phyloP scores from a whole-genome alignment of 2,113 vertebrate species.

The Brachyhypopomus gauderio region DNA sequence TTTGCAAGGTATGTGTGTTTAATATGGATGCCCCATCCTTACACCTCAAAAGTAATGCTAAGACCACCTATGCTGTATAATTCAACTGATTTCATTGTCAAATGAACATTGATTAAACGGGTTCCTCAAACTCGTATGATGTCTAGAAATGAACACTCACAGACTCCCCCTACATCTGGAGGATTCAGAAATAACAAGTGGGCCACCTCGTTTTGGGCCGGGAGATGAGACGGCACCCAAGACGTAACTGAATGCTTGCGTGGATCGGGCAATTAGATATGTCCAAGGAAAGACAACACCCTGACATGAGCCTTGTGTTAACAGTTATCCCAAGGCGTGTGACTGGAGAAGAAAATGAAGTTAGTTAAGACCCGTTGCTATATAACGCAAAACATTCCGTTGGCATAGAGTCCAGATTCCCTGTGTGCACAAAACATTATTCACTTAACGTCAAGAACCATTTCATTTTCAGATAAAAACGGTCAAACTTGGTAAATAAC shows the following conservation, averaged over 20 bases:
- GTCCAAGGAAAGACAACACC: constrained; percentile 62
- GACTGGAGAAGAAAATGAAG: constrained; percentile 50
- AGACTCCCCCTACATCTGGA: too few species aligned
- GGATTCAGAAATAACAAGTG: not conserved
- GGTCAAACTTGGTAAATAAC: not conserved
- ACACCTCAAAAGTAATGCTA: not conserved
- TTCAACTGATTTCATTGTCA: not conserved
- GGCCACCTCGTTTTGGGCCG: not conserved
- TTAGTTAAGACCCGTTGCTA: constrained; percentile 49
- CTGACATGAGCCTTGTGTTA: constrained; percentile 60
- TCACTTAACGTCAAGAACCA: not conserved
- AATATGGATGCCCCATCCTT: too few species aligned
- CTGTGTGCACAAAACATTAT: not conserved
- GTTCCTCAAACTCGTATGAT: not conserved
- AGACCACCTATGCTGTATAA: not conserved
- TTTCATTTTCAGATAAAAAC: not conserved
- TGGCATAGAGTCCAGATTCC: not conserved
- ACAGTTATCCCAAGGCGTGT: constrained; percentile 59
- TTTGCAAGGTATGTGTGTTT: too few species aligned
- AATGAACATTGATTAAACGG: not conserved
- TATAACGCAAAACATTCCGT: constrained; percentile 20
- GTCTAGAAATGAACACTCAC: not conserved
- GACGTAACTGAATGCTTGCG: constrained; percentile 55
- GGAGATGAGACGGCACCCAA: not conserved
- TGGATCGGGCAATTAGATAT: constrained; percentile 63